Conservation (phyloP, 2,888 invertebrate species). For the Trachelus stipa region DNA sequence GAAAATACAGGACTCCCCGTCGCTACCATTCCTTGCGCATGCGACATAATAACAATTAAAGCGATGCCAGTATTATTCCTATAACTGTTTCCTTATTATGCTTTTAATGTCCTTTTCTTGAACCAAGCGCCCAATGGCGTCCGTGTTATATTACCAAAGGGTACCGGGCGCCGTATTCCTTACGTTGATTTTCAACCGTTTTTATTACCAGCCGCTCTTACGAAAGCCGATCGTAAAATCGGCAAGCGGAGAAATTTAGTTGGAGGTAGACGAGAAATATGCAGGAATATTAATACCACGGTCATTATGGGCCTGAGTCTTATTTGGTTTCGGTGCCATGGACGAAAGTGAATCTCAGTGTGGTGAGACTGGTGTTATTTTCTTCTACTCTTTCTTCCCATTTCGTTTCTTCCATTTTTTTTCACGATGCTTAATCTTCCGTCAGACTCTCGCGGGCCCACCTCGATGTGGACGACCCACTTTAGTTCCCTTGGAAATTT, state of each 20-base stretch:
- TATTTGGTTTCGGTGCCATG: neutral
- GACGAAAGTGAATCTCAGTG: neutral
- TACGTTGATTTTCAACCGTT: neutral
- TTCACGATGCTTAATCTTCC: neutral
- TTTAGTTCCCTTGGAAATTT: neutral
- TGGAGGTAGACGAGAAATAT: neutral
- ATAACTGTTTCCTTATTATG: neutral
- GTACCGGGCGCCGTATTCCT: neutral
- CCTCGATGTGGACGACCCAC: neutral
- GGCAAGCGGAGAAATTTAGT: neutral
- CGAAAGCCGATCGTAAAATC: neutral
- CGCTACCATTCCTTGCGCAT: neutral
- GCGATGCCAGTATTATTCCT: neutral
- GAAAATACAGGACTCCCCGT: neutral
- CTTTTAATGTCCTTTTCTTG: neutral
- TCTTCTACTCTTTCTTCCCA: neutral
- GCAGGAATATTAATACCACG: neutral
- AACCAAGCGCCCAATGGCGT: neutral
- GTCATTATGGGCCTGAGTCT: neutral
- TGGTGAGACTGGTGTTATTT: neutral
- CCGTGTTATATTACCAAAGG: neutral
- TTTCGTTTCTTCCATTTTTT: neutral
- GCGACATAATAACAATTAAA: neutral
- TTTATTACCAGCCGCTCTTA: neutral
- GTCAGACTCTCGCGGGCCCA: neutral